Evolutionary conservation across 2,888 invertebrate species (phyloP), one percentile per base, ranked within the genome.

Genomic region (Entomobrya multifasciata): DNA sequence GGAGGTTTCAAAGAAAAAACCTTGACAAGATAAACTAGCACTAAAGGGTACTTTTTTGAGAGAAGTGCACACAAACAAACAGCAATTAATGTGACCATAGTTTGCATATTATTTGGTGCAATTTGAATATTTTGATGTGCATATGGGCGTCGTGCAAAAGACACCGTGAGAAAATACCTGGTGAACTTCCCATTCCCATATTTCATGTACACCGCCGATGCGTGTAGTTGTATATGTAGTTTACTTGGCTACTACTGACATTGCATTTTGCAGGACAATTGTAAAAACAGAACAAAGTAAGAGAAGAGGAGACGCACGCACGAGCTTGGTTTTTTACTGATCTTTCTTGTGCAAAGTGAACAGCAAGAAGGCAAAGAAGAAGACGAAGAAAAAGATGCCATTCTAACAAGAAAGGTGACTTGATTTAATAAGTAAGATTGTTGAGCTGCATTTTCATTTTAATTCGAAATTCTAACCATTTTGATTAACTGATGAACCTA

Each of bases 21-120:
- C 85, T 85, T 85, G 85, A 67, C 85, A 85, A 85, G 85, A 79
- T 85, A 85, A 85, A 79, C 85, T 25, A 85, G 5, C 36, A 36
- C 36, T 36, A n/a, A n/a, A n/a, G 36, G 36, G 36, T 36, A 8
- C 36, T 4, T 36, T 36, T 36, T n/a, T n/a, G n/a, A 36, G 72
- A 27, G 27, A 72, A 72, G 72, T 72, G 72, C 72, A 47, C n/a
- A 20, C 36, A 36, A 36, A 49, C 72, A 47, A 4, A 20, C 36
- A 36, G 8, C 62, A 49, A 49, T 72, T 49, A 25, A 72, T 11
- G 41, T 67, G 67, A 67, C 41, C 15, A 22, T 36, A 36, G 67
- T 67, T 67, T 67, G 47, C 52, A 72, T 49, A 49, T 11, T 52
- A 47, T 78, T 44, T 41, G 44, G 62, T 57, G 57, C 62, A 60